These are phyloP conservation scores for Drusus annulatus DNA, from an alignment of 1,140 invertebrate species.

Conservation along the genomic window DNA sequence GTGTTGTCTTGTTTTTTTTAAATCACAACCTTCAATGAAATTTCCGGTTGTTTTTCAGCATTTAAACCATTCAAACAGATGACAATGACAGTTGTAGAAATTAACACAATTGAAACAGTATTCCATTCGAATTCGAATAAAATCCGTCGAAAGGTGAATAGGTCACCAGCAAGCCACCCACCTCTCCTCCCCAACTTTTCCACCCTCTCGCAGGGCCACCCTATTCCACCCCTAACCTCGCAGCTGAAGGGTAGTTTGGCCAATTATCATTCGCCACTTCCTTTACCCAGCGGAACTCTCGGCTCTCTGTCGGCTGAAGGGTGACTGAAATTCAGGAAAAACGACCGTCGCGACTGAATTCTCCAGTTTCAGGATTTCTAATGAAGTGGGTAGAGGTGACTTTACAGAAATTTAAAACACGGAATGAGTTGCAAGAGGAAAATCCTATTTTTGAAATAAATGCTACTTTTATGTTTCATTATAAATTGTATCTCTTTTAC, in stretches of 20 bases:
- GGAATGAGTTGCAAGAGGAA: too few relatives aligned
- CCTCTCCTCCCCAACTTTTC: not conserved
- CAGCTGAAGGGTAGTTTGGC: conserved; percentile 22
- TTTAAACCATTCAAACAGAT: too few relatives aligned
- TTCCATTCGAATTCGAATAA: conserved; percentile 5
- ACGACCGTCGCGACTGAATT: not conserved
- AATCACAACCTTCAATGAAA: too few relatives aligned
- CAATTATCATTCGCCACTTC: conserved; percentile 35
- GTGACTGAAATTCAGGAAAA: conserved; percentile 18
- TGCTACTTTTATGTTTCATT: too few relatives aligned
- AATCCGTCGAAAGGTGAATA: not conserved
- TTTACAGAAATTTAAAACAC: too few relatives aligned
- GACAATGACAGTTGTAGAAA: too few relatives aligned
- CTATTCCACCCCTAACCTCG: not conserved
- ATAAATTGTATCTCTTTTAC: too few relatives aligned
- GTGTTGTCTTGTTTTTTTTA: too few relatives aligned
- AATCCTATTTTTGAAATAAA: too few relatives aligned
- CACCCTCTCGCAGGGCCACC: not conserved
- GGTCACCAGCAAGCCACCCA: not conserved
- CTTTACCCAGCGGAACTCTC: conserved; percentile 20
- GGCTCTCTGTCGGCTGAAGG: not conserved
- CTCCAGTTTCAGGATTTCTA: not conserved
- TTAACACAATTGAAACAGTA: not conserved
- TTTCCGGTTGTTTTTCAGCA: too few relatives aligned
- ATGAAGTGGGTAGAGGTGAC: not conserved